phyloP scores from a whole-genome alignment of 1,140 invertebrate genomes.

The Euschistus heros region DNA sequence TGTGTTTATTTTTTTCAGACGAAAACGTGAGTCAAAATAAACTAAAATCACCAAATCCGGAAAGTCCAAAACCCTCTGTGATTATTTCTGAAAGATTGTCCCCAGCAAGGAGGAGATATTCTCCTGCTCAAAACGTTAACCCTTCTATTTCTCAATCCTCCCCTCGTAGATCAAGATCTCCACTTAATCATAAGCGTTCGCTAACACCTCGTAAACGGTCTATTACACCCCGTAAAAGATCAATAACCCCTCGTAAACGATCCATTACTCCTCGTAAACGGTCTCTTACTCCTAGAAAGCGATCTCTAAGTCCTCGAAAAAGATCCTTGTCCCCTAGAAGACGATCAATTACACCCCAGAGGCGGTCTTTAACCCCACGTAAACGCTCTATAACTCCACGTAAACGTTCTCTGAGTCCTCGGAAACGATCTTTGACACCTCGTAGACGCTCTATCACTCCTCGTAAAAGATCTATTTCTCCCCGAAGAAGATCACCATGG shows the following conservation, averaged over 20 bases:
- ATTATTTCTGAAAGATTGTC: background rate
- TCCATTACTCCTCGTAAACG: background rate
- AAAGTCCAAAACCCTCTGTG: background rate
- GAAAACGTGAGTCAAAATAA: background rate
- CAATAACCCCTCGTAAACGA: background rate
- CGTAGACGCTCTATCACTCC: background rate
- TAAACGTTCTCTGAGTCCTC: background rate
- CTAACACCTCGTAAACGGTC: background rate
- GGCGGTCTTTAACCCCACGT: constrained; percentile 1
- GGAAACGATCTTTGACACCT: background rate
- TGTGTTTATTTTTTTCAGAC: constrained; percentile 3
- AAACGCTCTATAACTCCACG: background rate
- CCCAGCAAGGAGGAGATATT: background rate
- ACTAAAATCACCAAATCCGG: background rate
- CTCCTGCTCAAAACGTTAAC: background rate
- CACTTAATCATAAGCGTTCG: background rate
- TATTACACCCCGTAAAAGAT: background rate
- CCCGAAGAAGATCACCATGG: background rate
- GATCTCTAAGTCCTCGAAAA: background rate
- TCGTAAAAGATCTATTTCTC: background rate
- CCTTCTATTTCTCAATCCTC: background rate
- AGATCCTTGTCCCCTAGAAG: background rate
- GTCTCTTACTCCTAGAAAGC: background rate
- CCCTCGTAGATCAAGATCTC: background rate
- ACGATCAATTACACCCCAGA: background rate